Conservation (phyloP, 2,888 invertebrate genomes). For the Crepidodera aurea region DNA sequence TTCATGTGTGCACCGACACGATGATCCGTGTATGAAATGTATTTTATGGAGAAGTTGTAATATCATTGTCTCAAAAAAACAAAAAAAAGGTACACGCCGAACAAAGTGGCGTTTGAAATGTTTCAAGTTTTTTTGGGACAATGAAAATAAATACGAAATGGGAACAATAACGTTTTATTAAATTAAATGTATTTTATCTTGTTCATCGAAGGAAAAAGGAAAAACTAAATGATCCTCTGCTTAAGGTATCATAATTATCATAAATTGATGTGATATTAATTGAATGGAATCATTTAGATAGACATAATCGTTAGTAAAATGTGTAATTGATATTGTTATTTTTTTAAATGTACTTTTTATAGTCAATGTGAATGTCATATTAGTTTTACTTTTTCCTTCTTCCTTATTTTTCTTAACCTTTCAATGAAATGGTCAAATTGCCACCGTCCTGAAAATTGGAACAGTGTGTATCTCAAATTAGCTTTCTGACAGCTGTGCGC, state of each 20-base stretch:
- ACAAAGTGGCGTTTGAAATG: background rate
- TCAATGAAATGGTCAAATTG: conserved; percentile 48
- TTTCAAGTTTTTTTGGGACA: conserved; percentile 23
- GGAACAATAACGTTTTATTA: conserved; percentile 27
- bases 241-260: conserved; percentile 8
- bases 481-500: conserved; percentile 54
- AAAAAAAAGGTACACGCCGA: background rate
- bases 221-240: conserved; percentile 11
- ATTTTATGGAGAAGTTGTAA: conserved; percentile 17
- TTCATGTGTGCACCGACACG: conserved; percentile 21
- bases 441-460: conserved; percentile 59
- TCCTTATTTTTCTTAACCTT: conserved; percentile 40
- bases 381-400: conserved; percentile 25
- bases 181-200: conserved; percentile 6
- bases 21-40: conserved; percentile 21
- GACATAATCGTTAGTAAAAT: conserved; percentile 16
- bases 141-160: conserved; percentile 25
- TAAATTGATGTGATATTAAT: conserved; percentile 17
- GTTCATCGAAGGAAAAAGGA: conserved; percentile 18
- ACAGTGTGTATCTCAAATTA: conserved; percentile 48
- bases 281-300: conserved; percentile 16
- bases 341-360: conserved; percentile 11
- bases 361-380: conserved; percentile 7
- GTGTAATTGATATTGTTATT: conserved; percentile 17
- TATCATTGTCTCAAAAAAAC: conserved; percentile 24